phyloP scores from a whole-genome alignment of 1,140 invertebrate genomes.

The Lamellibrachia luymesi region DNA sequence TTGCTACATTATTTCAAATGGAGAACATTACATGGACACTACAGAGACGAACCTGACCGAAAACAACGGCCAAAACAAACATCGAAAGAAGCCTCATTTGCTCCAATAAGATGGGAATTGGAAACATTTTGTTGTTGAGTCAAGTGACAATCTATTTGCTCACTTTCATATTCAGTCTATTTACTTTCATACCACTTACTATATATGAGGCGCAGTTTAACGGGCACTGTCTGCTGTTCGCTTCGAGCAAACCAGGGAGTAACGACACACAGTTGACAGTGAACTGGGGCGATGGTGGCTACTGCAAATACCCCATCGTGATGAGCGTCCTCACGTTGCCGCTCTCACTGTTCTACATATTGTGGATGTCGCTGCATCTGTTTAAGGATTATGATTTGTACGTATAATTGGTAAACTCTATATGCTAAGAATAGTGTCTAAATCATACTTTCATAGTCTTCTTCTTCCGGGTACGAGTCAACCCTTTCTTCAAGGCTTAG shows the following conservation, averaged over 20 bases:
- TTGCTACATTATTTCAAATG: neutral
- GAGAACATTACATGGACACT: neutral
- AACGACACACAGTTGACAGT: neutral
- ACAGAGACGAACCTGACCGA: neutral
- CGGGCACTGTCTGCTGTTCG: neutral
- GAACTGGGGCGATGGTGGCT: neutral
- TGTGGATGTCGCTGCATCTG: neutral
- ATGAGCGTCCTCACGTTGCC: neutral
- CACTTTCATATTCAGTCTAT: neutral
- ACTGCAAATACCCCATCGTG: neutral
- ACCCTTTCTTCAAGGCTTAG: too few relatives aligned
- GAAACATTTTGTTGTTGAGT: neutral
- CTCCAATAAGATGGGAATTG: neutral
- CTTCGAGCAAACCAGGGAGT: neutral
- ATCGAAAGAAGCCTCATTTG: neutral
- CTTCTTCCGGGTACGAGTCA: too few relatives aligned
- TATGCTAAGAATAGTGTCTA: too few relatives aligned
- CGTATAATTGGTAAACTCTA: neutral
- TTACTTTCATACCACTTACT: neutral
- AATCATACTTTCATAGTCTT: too few relatives aligned
- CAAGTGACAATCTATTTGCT: neutral
- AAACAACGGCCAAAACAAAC: neutral
- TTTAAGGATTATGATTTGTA: neutral
- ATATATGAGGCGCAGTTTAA: neutral
- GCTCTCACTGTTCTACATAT: neutral